phyloP scores from a whole-genome alignment of 2,888 invertebrate species.

The Disparrhopalites patrizii region DNA sequence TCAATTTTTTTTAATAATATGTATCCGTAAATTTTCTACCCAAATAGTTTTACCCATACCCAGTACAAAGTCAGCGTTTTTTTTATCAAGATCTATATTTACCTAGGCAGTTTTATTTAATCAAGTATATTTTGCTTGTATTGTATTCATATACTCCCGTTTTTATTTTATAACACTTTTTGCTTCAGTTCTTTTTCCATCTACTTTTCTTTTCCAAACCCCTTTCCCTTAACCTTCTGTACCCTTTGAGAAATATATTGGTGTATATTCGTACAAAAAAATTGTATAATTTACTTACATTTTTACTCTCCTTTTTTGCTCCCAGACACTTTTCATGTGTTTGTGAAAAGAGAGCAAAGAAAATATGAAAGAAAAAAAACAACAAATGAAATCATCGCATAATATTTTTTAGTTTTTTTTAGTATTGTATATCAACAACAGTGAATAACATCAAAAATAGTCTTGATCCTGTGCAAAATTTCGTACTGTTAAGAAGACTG shows the following conservation, averaged over 20 bases:
- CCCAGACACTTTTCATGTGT: not conserved
- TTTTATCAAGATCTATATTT: too few relatives aligned
- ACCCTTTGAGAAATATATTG: not conserved
- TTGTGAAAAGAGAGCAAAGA: not conserved
- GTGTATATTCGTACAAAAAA: not conserved
- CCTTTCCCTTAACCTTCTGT: not conserved
- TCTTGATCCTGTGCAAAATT: constrained; percentile 24
- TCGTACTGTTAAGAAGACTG: not conserved
- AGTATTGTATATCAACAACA: too few relatives aligned
- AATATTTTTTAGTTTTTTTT: too few relatives aligned
- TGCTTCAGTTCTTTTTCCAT: not conserved
- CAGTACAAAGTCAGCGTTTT: too few relatives aligned
- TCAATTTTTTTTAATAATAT: too few relatives aligned
- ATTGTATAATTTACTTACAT: too few relatives aligned
- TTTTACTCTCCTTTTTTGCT: too few relatives aligned
- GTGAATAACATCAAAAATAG: constrained; percentile 11
- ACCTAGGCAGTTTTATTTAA: too few relatives aligned
- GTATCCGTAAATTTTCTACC: too few relatives aligned
- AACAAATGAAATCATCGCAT: not conserved
- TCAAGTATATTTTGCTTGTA: too few relatives aligned
- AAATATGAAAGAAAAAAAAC: constrained; percentile 3
- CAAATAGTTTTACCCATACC: too few relatives aligned
- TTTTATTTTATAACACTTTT: not conserved
- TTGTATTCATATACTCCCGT: not conserved
- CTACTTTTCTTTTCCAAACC: not conserved